Conservation (phyloP, 92 coral and sea anemone genomes). For the Isaurus tuberculatus region DNA sequence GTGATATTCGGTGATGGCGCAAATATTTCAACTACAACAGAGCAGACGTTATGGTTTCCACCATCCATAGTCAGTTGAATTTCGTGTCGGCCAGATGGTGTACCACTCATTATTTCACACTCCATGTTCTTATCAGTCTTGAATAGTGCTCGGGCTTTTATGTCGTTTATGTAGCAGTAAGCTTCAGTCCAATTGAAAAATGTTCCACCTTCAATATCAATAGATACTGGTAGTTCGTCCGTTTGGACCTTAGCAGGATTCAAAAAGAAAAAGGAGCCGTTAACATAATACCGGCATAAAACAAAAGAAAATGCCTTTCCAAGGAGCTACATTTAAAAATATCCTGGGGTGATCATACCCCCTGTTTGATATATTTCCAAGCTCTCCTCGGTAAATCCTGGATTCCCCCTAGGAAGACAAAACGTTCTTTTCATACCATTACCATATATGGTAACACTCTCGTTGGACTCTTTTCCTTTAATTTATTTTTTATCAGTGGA, state of each 20-base stretch:
- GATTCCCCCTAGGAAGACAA: no score
- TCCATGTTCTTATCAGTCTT: background rate
- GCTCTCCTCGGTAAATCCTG: no score
- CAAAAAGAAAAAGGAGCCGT: background rate
- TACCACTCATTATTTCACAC: background rate
- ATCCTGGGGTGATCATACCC: no score
- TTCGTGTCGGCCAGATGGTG: background rate
- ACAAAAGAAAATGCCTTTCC: no score
- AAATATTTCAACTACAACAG: slow-evolving; percentile 8
- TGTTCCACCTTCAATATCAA: background rate
- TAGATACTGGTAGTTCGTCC: slow-evolving; percentile 5
- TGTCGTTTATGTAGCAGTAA: background rate
- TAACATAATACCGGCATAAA: no score
- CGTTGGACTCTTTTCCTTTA: no score
- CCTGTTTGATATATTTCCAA: no score
- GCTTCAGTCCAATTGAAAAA: slow-evolving; percentile 43
- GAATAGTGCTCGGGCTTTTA: slow-evolving; percentile 2
- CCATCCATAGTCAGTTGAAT: slow-evolving; percentile 19
- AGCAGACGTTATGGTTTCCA: slow-evolving; percentile 15
- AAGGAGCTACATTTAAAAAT: no score
- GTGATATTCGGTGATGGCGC: slow-evolving; percentile 44
- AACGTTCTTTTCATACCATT: no score
- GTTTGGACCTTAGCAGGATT: slow-evolving; percentile 19
- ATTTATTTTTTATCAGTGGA: no score
- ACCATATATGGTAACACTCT: no score